These are phyloP conservation scores for Diacarnus erythraeanus DNA, from an alignment of 37 sponge, comb jelly and placozoan species.

Conservation along the genomic window DNA sequence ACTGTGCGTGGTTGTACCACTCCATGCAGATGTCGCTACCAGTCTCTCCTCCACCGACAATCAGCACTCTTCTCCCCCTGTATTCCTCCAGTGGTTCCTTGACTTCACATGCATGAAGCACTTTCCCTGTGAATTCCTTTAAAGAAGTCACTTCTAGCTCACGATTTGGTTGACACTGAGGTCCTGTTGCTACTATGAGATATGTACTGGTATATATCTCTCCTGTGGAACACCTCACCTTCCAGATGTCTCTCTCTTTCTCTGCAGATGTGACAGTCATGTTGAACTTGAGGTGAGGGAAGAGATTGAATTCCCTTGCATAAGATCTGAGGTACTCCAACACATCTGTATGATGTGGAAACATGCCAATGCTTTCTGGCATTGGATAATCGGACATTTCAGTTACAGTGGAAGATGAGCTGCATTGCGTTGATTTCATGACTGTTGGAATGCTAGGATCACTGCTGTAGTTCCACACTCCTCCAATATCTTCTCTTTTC, in stretches of 20 bases:
- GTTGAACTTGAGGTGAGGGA: slow-evolving; percentile 72
- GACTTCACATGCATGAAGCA: slow-evolving; percentile 71
- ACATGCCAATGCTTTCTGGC: slow-evolving; percentile 77
- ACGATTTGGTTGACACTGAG: slow-evolving; percentile 35
- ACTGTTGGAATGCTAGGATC: slow-evolving; percentile 71
- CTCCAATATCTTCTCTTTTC: slow-evolving; percentile 81
- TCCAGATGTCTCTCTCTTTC: slow-evolving; percentile 63
- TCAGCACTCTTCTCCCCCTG: slow-evolving; percentile 62
- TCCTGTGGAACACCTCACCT: slow-evolving; percentile 24
- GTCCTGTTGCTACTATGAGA: slow-evolving; percentile 66
- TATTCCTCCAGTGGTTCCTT: slow-evolving; percentile 45
- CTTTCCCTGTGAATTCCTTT: slow-evolving; percentile 54
- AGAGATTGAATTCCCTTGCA: slow-evolving; percentile 60
- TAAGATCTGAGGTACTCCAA: slow-evolving; percentile 74
- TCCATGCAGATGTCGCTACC: slow-evolving; percentile 84
- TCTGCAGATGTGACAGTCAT: slow-evolving; percentile 53
- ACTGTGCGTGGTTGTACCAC: slow-evolving; percentile 59
- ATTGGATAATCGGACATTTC: slow-evolving; percentile 95
- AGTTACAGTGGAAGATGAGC: slow-evolving; percentile 74
- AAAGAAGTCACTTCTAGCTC: slow-evolving; percentile 39
- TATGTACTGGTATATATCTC: slow-evolving; percentile 49
- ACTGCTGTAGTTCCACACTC: slow-evolving; percentile 86
- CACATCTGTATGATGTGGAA: slow-evolving; percentile 78
- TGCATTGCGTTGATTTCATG: slow-evolving; percentile 68
- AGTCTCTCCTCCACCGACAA: slow-evolving; percentile 94